These are phyloP conservation scores for Esperia sulphurella DNA, from an alignment of 2,888 invertebrate genomes.

Conservation along the genomic window DNA sequence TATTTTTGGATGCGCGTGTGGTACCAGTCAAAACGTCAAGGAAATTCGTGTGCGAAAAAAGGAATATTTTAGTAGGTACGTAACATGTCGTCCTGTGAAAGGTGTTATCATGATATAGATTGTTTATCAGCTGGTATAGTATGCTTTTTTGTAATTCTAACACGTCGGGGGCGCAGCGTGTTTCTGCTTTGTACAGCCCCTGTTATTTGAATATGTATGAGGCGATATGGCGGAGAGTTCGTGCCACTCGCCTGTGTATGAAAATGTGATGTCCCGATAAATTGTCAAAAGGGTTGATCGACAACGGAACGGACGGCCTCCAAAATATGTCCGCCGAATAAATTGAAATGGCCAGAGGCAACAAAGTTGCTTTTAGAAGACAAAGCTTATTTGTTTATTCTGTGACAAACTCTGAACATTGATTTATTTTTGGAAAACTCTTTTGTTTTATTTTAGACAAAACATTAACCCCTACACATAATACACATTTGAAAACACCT, in stretches of 20 bases:
- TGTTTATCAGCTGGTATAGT: slow-evolving; percentile 49
- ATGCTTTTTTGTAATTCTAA: slow-evolving; percentile 66
- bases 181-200: slow-evolving; percentile 67
- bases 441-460: background rate
- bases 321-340: slow-evolving; percentile 52
- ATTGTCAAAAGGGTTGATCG: slow-evolving; percentile 76
- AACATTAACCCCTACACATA: no score
- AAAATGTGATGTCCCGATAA: slow-evolving; percentile 76
- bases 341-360: slow-evolving; percentile 41
- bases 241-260: slow-evolving; percentile 65
- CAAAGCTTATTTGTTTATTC: background rate
- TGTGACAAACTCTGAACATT: background rate
- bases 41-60: background rate
- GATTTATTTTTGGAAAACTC: background rate
- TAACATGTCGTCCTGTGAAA: slow-evolving; percentile 1
- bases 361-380: background rate
- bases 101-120: slow-evolving; percentile 37
- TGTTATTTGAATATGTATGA: slow-evolving; percentile 75
- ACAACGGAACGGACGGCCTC: slow-evolving; percentile 58
- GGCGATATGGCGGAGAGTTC: slow-evolving; percentile 48
- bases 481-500: no score
- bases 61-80: slow-evolving; percentile 4
- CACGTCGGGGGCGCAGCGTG: slow-evolving; percentile 61
- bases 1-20: no score
- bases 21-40: background rate